A percentile compares a stretch with the other conserved stretches of the same genome.
phyloP scores from a whole-genome alignment of 1,140 invertebrate species.

The Drosophila parvula region DNA sequence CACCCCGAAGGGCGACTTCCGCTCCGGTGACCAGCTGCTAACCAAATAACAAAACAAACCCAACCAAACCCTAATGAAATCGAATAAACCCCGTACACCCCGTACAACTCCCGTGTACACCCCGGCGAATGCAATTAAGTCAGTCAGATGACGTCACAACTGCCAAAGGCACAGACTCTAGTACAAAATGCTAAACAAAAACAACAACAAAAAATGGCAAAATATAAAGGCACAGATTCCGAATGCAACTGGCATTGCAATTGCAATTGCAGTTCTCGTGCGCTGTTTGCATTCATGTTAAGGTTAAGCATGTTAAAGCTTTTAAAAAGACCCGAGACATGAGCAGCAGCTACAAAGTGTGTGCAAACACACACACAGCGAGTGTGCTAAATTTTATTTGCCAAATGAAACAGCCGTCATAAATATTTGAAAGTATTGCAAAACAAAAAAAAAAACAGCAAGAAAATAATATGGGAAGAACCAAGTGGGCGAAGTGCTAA shows the following conservation, averaged over 20 bases:
- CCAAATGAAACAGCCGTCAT: constrained; percentile 17
- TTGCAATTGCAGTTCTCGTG: constrained; percentile 38
- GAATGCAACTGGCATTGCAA: constrained; percentile 37
- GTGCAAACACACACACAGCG: constrained; percentile 13
- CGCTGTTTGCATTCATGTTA: constrained; percentile 66
- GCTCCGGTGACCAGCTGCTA: constrained; percentile 37
- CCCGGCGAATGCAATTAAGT: constrained; percentile 31
- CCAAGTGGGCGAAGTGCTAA: constrained; percentile 7
- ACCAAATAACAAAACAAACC: constrained; percentile 34
- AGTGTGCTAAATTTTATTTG: constrained; percentile 17
- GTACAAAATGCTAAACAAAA: neutral
- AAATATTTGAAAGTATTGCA: constrained; percentile 5
- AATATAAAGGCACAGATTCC: constrained; percentile 17
- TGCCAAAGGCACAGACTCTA: constrained; percentile 17
- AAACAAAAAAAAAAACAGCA: too few relatives aligned
- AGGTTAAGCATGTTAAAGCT: constrained; percentile 69
- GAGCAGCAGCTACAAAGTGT: constrained; percentile 36
- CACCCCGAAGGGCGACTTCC: constrained; percentile 42
- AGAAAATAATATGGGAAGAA: neutral
- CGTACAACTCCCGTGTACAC: constrained; percentile 18
- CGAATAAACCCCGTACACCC: constrained; percentile 7
- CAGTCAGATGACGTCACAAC: constrained; percentile 27
- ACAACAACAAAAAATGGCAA: too few relatives aligned
- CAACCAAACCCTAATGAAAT: constrained; percentile 37
- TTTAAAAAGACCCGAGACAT: constrained; percentile 54